Evolutionary conservation across 2,888 invertebrate genomes (phyloP).

Genomic region (Brachypalpus laphriformis): DNA sequence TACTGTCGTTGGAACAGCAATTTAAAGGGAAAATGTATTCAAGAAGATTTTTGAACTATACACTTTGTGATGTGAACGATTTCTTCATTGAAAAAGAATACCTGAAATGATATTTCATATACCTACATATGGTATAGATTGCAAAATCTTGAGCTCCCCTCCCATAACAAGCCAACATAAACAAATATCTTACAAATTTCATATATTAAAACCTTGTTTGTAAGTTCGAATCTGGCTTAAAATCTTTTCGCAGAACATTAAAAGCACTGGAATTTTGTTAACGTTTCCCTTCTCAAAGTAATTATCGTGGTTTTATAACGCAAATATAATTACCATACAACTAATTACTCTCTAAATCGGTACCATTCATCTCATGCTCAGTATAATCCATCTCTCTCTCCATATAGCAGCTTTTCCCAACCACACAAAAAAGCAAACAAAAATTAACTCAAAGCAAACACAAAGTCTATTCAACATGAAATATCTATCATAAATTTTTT

Average conservation of each 20-base stretch:
- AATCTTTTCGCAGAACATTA: background rate
- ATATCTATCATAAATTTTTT: constrained; percentile 36
- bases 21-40: no score
- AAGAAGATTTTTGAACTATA: no score
- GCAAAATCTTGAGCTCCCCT: background rate
- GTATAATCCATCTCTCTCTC: background rate
- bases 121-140: background rate
- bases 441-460: constrained; percentile 57
- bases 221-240: background rate
- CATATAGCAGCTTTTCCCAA: background rate
- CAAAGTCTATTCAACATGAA: constrained; percentile 33
- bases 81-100: no score
- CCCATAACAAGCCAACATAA: background rate
- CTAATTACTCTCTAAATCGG: constrained; percentile 22
- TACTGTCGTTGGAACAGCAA: no score
- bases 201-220: background rate
- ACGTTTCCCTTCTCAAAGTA: background rate
- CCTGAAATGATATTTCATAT: no score
- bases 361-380: constrained; percentile 12
- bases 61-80: no score
- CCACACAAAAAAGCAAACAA: constrained; percentile 36
- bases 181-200: background rate
- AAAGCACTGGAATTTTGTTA: background rate
- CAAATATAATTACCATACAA: constrained; percentile 32
- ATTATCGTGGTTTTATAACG: background rate